phyloP scores from a whole-genome alignment of 2,888 invertebrate genomes.

The Minunthozetes semirufus region DNA sequence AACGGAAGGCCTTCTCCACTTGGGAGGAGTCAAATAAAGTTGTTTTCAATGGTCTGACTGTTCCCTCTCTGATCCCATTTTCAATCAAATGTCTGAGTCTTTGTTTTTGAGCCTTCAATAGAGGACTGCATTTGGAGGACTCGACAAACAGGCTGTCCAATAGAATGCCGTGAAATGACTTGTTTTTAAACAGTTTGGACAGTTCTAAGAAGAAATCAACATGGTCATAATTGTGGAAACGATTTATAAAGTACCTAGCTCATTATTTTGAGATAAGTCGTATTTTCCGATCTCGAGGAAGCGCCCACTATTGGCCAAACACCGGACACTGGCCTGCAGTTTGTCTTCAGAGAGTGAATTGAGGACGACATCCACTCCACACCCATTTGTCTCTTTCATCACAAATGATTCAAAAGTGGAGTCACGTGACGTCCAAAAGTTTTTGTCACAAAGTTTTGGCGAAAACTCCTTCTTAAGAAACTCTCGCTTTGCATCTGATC shows the following conservation, averaged over 20 bases:
- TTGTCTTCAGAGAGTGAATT: conserved; percentile 55
- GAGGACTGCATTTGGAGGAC: background rate
- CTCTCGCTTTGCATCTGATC: conserved; percentile 45
- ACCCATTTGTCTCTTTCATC: conserved; percentile 49
- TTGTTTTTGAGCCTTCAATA: too few species aligned
- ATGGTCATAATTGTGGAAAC: too few species aligned
- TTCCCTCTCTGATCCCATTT: background rate
- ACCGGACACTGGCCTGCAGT: conserved; percentile 52
- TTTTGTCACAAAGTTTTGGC: conserved; percentile 49
- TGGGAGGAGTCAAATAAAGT: background rate
- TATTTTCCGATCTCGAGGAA: conserved; percentile 56
- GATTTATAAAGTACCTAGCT: conserved; percentile 47
- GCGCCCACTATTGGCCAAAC: conserved; percentile 53
- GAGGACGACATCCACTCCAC: conserved; percentile 53
- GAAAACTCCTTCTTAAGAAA: conserved; percentile 50
- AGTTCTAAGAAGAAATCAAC: background rate
- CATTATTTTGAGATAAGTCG: conserved; percentile 52
- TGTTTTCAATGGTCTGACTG: background rate
- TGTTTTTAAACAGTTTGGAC: conserved; percentile 19
- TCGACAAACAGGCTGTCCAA: conserved; percentile 31
- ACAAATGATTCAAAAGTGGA: conserved; percentile 52
- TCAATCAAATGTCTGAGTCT: too few species aligned
- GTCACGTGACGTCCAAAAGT: conserved; percentile 50
- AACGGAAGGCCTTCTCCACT: background rate
- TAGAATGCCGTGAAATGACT: conserved; percentile 36